Base-by-base conservation (phyloP, 2,113 vertebrate species). In the Podarcis raffonei region DNA sequence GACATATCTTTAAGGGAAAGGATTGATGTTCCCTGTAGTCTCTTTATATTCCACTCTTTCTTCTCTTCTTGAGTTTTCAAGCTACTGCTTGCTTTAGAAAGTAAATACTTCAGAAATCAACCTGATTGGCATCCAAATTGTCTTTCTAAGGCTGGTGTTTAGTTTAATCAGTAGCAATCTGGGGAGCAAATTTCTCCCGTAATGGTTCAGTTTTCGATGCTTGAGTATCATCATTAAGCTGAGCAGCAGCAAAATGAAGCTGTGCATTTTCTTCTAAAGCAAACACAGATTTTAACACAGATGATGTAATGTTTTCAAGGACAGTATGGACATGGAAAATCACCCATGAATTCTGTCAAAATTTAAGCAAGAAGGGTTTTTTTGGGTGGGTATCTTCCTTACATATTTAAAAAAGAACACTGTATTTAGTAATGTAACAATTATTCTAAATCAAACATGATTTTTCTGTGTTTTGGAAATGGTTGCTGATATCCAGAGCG, bases 141-240 rank as follows among this genome's bases (percentile, higher is more conserved):
- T 66, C 69, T 83, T 59, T 77, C n/a, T 3, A n/a, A 2, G 25
- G 12, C 18, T 53, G 3, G 7, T 13, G 90, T 94, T 95, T 92
- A 90, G 91, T 95, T 89, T 90, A 89, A 95, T 95, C 92, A 93
- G 93, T 95, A 95, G 90, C 92, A 95, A 92, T 66, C 66, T 72
- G 15, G 23, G 8, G 2, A 72, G n/a, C 48, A 85, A 57, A 72
- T 65, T 27, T 32, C 3, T 82, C 87, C 30, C 3, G 20, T 42
- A 27, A 25, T 39, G 48, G 23, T 69, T 69, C 23, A 7, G 12
- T 35, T 72, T 62, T n/a, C 32, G 42, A 71, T 15, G 30, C 27
- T 30, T 37, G 13, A 2, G 5, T 16, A 35, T 5, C 13, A 48
- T 23, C 7, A 75, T 20, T 20, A 77, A 80, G 72, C 42, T 25